Conservation (phyloP, 2,888 invertebrate genomes). For the Cheilosia impressa region DNA sequence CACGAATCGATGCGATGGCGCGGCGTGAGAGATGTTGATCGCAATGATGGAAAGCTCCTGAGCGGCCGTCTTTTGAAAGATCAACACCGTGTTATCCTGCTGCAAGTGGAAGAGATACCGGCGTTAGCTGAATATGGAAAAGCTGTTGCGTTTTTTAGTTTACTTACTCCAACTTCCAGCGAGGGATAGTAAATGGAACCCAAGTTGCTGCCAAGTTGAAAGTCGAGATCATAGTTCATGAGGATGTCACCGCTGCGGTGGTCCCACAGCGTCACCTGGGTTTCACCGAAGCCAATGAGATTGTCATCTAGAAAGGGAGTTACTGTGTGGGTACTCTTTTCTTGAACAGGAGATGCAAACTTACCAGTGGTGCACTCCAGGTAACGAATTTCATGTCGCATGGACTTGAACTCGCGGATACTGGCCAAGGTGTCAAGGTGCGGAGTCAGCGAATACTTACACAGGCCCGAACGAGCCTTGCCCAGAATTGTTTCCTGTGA, state of each 20-base stretch:
- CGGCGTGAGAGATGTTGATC: conserved; percentile 80
- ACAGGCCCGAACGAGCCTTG: conserved; percentile 80
- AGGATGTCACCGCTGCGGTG: conserved; percentile 83
- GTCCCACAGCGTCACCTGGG: conserved; percentile 82
- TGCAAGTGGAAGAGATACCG: conserved; percentile 7
- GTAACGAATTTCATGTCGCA: conserved; percentile 80
- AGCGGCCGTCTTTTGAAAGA: conserved; percentile 56
- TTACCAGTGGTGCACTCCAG: conserved; percentile 80
- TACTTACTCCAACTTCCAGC: conserved; percentile 80
- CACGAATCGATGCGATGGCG: conserved; percentile 80
- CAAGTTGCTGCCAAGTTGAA: conserved; percentile 80
- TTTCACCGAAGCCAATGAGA: conserved; percentile 81
- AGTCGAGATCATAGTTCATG: conserved; percentile 82
- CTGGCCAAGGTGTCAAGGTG: conserved; percentile 82
- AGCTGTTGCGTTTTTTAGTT: background rate
- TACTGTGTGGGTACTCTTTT: background rate
- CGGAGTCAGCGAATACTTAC: conserved; percentile 83
- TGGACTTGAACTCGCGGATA: conserved; percentile 82
- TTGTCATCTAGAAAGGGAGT: conserved; percentile 79
- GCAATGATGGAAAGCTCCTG: conserved; percentile 80
- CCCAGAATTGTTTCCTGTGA: conserved; percentile 80
- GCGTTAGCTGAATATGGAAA: background rate
- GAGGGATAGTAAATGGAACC: conserved; percentile 80
- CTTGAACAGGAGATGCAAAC: background rate
- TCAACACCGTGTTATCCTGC: conserved; percentile 62